Conservation (phyloP, 64 coral and sea anemone genomes). For the Stichodactyla mertensii region DNA sequence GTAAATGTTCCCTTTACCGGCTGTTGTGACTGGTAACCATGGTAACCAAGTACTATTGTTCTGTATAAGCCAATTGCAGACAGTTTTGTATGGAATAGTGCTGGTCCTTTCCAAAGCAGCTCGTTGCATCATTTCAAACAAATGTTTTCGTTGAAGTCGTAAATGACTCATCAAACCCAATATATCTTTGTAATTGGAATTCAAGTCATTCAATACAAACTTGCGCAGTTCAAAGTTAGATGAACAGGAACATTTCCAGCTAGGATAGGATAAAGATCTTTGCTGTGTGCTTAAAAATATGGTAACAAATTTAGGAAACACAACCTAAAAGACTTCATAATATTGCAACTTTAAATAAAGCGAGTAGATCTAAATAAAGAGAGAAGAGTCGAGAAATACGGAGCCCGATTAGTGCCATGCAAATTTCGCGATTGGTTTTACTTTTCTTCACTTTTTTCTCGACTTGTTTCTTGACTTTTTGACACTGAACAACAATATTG, state of each 20-base stretch:
- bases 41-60: conserved; percentile 31
- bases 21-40: conserved; percentile 43
- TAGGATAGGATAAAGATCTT: not conserved
- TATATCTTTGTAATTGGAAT: conserved; percentile 53
- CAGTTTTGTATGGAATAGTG: conserved; percentile 15
- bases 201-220: conserved; percentile 55
- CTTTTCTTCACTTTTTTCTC: no score
- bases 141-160: conserved; percentile 20
- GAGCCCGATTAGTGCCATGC: no score
- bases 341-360: no score
- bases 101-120: conserved; percentile 14
- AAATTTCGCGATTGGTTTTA: no score
- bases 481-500: no score
- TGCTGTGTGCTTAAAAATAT: not conserved
- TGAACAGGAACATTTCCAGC: not conserved
- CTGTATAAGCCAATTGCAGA: conserved; percentile 60
- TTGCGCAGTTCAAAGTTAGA: conserved; percentile 38
- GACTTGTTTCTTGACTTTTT: no score
- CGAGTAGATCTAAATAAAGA: no score
- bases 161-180: conserved; percentile 27
- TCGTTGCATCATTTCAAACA: conserved; percentile 36
- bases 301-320: no score
- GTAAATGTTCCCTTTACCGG: conserved; percentile 31
- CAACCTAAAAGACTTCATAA: no score
- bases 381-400: no score